phyloP scores from a whole-genome alignment of 2,113 vertebrate genomes.

The Silurus meridionalis region DNA sequence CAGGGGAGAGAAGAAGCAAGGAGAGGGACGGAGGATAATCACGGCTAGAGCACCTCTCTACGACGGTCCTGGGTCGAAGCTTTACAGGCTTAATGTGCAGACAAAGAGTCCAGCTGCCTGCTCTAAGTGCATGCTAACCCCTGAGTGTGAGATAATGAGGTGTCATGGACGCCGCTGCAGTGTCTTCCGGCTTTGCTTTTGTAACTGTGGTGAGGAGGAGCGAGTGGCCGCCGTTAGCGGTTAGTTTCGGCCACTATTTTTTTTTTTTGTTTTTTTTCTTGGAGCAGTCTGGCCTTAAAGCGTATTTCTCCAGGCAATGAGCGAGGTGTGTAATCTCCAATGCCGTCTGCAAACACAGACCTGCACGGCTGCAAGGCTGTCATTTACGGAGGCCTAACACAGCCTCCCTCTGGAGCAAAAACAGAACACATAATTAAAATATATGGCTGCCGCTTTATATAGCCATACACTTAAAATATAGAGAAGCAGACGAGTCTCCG shows the following conservation, averaged over 20 bases:
- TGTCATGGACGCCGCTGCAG: background rate
- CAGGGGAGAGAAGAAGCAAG: slow-evolving; percentile 39
- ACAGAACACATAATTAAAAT: slow-evolving; percentile 73
- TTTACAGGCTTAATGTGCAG: slow-evolving; percentile 19
- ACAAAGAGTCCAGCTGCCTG: slow-evolving; percentile 45
- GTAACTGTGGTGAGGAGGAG: slow-evolving; percentile 6
- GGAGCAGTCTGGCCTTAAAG: slow-evolving; percentile 16
- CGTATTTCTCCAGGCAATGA: slow-evolving; percentile 36
- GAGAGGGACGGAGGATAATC: slow-evolving; percentile 66
- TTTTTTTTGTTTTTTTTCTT: background rate
- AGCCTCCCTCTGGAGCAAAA: slow-evolving; percentile 54
- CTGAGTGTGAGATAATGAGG: slow-evolving; percentile 46
- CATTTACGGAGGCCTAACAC: slow-evolving; percentile 65
- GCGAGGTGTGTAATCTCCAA: slow-evolving; percentile 62
- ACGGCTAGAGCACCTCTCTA: slow-evolving; percentile 56
- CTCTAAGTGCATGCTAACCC: slow-evolving; percentile 31
- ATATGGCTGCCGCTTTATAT: slow-evolving; percentile 71
- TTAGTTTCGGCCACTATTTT: slow-evolving; percentile 8
- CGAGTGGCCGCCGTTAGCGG: background rate
- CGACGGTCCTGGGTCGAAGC: slow-evolving; percentile 1
- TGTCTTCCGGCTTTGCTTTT: slow-evolving; percentile 10
- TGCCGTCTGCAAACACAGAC: slow-evolving; percentile 62
- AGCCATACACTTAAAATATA: slow-evolving; percentile 74
- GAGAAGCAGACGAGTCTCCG: slow-evolving; percentile 68
- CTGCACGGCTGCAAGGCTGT: slow-evolving; percentile 66